Evolutionary conservation across 2,113 vertebrate species (phyloP).

Genomic region (Heterotilapia buettikoferi): DNA sequence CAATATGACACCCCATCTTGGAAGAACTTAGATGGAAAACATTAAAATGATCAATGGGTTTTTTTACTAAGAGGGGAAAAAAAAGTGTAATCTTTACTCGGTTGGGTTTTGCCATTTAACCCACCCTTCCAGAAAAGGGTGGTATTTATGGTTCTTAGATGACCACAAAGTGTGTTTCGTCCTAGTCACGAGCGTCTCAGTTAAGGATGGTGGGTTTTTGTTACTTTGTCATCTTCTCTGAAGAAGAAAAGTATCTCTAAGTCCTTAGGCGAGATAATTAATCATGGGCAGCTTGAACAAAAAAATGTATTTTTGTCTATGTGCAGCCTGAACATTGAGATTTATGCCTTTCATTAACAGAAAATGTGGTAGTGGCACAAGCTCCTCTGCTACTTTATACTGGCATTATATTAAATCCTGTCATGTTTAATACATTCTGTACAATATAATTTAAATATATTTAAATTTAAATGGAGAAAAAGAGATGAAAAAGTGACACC

Average conservation of each 20-base stretch:
- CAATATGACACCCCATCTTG: neutral
- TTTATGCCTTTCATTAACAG: neutral
- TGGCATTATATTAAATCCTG: neutral
- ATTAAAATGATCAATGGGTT: slow-evolving; percentile 36
- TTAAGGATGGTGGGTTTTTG: slow-evolving; percentile 33
- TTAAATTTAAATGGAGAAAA: neutral
- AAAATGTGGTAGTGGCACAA: neutral
- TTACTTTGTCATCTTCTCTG: slow-evolving; percentile 8
- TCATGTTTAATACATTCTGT: neutral
- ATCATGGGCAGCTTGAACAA: neutral
- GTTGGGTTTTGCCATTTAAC: slow-evolving; percentile 26
- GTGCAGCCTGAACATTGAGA: neutral
- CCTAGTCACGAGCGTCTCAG: neutral
- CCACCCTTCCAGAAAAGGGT: neutral
- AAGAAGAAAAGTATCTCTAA: neutral
- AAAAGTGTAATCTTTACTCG: neutral
- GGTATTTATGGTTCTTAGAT: slow-evolving; percentile 25
- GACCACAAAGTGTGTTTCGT: slow-evolving; percentile 6
- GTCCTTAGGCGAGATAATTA: neutral
- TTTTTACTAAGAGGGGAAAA: neutral
- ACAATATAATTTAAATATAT: neutral
- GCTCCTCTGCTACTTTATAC: neutral
- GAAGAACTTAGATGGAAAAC: neutral
- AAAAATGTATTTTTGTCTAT: neutral
- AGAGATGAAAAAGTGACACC: neutral